phyloP scores from a whole-genome alignment of 2,888 invertebrate species.

The Hypomecis atomaria region DNA sequence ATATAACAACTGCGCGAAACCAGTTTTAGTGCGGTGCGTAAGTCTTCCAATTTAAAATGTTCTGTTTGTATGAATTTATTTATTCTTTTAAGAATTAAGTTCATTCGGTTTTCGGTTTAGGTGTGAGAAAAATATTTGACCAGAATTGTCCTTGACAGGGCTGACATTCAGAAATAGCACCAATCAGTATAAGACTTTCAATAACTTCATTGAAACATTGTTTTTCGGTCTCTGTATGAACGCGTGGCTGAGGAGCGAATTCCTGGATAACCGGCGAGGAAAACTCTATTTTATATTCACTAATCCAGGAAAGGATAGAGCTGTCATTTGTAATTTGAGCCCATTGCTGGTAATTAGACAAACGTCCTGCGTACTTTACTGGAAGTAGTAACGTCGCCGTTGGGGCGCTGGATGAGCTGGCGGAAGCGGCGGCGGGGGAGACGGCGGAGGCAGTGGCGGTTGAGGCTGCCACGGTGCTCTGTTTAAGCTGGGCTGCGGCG shows the following conservation, averaged over 20 bases:
- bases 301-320: too few relatives aligned
- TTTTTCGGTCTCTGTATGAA: background rate
- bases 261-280: too few relatives aligned
- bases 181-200: slow-evolving; percentile 9
- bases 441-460: background rate
- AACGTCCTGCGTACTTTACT: slow-evolving; percentile 18
- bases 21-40: slow-evolving; percentile 29
- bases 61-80: slow-evolving; percentile 29
- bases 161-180: slow-evolving; percentile 15
- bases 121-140: too few relatives aligned
- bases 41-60: slow-evolving; percentile 40
- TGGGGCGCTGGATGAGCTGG: too few relatives aligned
- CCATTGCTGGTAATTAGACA: background rate
- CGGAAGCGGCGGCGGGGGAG: background rate
- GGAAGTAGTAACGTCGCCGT: background rate
- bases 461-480: background rate
- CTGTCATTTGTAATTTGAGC: too few relatives aligned
- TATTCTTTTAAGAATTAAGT: slow-evolving; percentile 29
- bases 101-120: too few relatives aligned
- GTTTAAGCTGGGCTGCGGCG: background rate
- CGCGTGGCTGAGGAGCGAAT: too few relatives aligned
- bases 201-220: too few relatives aligned
- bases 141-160: slow-evolving; percentile 21
- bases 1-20: slow-evolving; percentile 24
- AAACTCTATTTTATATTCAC: too few relatives aligned